These are phyloP conservation scores for Yponomeuta cagnagella DNA, from an alignment of 2,888 invertebrate species.

Conservation along the genomic window DNA sequence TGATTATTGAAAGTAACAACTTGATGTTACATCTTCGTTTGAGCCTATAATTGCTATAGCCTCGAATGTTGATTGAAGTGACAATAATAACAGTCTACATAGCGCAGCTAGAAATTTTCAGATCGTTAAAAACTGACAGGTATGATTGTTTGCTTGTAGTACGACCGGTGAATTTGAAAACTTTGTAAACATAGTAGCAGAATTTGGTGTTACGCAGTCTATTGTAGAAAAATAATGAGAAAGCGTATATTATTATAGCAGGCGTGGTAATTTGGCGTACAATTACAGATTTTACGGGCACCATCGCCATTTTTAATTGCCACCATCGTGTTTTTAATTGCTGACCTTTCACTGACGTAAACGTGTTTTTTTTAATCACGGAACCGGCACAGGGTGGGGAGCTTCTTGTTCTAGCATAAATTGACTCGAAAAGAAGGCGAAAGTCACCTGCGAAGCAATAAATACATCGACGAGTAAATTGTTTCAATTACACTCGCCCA, in stretches of 20 bases:
- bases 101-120: neutral
- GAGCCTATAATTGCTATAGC: neutral
- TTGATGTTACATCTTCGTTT: neutral
- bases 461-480: neutral
- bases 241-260: constrained; percentile 5
- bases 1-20: neutral
- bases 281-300: constrained; percentile 5
- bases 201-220: neutral
- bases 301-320: neutral
- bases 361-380: neutral
- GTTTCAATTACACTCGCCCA: neutral
- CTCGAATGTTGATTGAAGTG: neutral
- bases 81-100: neutral
- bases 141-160: neutral
- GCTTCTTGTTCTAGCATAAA: neutral
- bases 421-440: neutral
- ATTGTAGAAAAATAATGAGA: constrained; percentile 3
- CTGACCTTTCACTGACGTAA: constrained; percentile 7
- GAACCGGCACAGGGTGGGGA: neutral
- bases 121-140: neutral
- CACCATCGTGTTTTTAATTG: neutral
- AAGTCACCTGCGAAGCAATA: neutral
- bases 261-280: neutral
- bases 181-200: neutral
- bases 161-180: neutral